These are phyloP conservation scores for Axea sp. DNA, from an alignment of 2,888 invertebrate genomes.

Conservation along the genomic window DNA sequence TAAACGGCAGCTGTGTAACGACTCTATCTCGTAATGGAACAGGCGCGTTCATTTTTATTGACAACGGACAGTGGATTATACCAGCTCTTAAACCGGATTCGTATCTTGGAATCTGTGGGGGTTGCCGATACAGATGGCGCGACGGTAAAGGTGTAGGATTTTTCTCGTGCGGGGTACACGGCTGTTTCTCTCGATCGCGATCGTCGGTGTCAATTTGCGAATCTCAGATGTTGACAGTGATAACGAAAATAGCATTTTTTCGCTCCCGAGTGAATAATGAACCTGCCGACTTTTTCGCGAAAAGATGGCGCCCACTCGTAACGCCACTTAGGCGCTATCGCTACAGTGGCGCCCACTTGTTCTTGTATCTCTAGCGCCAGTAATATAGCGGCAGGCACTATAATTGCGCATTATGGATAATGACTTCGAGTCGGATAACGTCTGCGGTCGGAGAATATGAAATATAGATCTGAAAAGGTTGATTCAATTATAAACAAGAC, in stretches of 20 bases:
- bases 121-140: constrained; percentile 48
- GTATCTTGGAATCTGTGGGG: constrained; percentile 69
- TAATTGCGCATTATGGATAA: constrained; percentile 49
- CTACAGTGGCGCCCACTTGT: constrained; percentile 56
- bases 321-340: constrained; percentile 55
- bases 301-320: constrained; percentile 54
- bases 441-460: constrained; percentile 39
- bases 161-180: constrained; percentile 17
- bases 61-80: constrained; percentile 64
- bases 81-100: constrained; percentile 68
- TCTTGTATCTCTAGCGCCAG: constrained; percentile 49
- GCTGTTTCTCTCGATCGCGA: background rate
- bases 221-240: no score
- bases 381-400: constrained; percentile 53
- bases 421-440: constrained; percentile 44
- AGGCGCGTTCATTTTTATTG: constrained; percentile 66
- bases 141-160: constrained; percentile 5
- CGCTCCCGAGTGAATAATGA: constrained; percentile 25
- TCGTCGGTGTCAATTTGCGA: no score
- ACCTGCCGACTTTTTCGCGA: constrained; percentile 17
- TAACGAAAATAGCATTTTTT: no score
- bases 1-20: constrained; percentile 65
- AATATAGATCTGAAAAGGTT: constrained; percentile 27
- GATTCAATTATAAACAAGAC: constrained; percentile 54
- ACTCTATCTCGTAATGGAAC: constrained; percentile 66